Evolutionary conservation across 2,797 vertebrate species (phyloP), one percentile per base, ranked within the genome.

Genomic region (Tympanoctomys barrerae): DNA sequence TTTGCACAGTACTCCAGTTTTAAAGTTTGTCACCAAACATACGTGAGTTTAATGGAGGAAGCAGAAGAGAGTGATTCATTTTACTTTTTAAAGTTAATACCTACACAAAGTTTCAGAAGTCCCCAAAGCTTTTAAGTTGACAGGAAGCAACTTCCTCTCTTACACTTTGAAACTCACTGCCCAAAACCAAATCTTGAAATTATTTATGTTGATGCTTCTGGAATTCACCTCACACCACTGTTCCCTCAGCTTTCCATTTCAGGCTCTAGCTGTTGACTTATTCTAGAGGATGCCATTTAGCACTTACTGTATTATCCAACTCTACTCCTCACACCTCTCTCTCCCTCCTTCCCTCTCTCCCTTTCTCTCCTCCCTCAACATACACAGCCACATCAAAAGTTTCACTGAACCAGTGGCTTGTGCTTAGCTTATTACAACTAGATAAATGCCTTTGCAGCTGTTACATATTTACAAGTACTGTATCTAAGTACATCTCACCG

Each of bases 41-140:
- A 59, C 49, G 8, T 66, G 26, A 33, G 26, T 91, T 86, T 91
- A 85, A 75, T 77, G 39, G 77, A 18, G 12, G 80, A n/a, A n/a
- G 16, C 7, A 7, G 12, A 62, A 24, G 4, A 39, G 59, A 39
- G 59, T 85, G 78, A 57, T 49, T 64, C 61, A 73, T 42, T 91
- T 88, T 90, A 88, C 59, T 86, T 78, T 87, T 94, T 79, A 82
- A 85, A 81, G 82, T 78, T 78, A 80, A 82, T 70, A 52, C 24
- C 11, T 73, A 16, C 42, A 87, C 54, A 77, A 92, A 91, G 9
- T 88, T 95, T 92, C 79, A 62, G 73, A 94, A 79, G 78, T 85
- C 62, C 85, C 24, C 68, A 94, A 61, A 28, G 22, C 24, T 87
- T 46, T 39, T 22, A 75, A 75, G 71, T 2, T 19, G 14, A 22